Evolutionary conservation across 2,797 vertebrate genomes (phyloP).

Genomic region (Botia almorhae): DNA sequence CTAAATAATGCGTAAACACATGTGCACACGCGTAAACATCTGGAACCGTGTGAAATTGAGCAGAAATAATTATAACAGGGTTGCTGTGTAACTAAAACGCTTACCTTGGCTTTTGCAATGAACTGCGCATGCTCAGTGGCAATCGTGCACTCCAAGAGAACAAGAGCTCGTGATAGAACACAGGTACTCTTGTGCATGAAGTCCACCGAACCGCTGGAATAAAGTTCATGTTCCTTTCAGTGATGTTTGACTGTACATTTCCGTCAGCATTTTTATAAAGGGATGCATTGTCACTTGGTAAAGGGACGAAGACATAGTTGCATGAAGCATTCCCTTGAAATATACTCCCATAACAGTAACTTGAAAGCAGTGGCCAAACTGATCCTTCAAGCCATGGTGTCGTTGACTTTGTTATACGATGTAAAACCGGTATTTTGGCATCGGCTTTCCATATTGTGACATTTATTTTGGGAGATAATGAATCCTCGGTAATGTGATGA

Average conservation of each 20-base stretch:
- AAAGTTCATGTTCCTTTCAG: constrained; percentile 70
- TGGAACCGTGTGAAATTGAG: not conserved
- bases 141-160: constrained; percentile 67
- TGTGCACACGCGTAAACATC: constrained; percentile 38
- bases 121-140: constrained; percentile 65
- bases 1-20: constrained; percentile 32
- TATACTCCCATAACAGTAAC: constrained; percentile 47
- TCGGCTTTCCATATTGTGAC: constrained; percentile 59
- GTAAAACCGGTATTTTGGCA: constrained; percentile 56
- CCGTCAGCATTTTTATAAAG: constrained; percentile 77
- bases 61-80: not conserved
- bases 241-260: constrained; percentile 73
- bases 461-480: constrained; percentile 25
- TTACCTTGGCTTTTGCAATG: constrained; percentile 76
- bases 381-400: constrained; percentile 57
- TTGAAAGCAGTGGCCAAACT: constrained; percentile 49
- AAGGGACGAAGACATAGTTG: constrained; percentile 67
- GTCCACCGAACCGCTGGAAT: constrained; percentile 70
- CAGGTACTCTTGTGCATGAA: constrained; percentile 69
- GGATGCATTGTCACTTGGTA: constrained; percentile 79
- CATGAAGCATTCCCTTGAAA: constrained; percentile 58
- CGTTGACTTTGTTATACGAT: constrained; percentile 43
- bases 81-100: constrained; percentile 46
- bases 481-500: not conserved
- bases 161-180: constrained; percentile 64